Conservation (phyloP, 2,113 vertebrate species). For the Carlito syrichta region DNA sequence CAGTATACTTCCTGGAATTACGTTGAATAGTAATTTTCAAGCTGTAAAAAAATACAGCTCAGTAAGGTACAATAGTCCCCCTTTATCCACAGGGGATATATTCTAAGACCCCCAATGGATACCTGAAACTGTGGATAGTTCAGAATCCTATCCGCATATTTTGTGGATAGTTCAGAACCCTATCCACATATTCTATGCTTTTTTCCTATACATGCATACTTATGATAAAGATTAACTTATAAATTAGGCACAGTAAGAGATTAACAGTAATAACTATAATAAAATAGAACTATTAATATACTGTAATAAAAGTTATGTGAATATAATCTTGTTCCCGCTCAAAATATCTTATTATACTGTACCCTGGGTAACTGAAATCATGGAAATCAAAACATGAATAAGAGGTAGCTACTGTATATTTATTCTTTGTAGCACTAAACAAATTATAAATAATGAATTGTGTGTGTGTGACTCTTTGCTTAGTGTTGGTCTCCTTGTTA, state of each 20-base stretch:
- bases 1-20: neutral
- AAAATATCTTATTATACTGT: neutral
- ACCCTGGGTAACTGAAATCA: neutral
- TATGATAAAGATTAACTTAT: neutral
- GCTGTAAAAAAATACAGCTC: neutral
- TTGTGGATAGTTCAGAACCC: neutral
- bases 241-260: neutral
- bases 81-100: neutral
- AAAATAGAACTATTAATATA: neutral
- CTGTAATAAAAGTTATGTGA: neutral
- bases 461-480: neutral
- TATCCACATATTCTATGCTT: neutral
- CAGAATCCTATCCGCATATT: neutral
- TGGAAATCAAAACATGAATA: neutral
- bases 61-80: neutral
- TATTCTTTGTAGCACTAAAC: neutral
- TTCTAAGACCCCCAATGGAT: neutral
- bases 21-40: neutral
- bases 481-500: neutral
- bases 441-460: neutral
- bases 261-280: neutral
- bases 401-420: neutral
- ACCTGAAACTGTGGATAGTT: neutral
- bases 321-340: neutral
- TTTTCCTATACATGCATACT: neutral